phyloP scores from a whole-genome alignment of 2,113 vertebrate species.

The Alligator mississippiensis region DNA sequence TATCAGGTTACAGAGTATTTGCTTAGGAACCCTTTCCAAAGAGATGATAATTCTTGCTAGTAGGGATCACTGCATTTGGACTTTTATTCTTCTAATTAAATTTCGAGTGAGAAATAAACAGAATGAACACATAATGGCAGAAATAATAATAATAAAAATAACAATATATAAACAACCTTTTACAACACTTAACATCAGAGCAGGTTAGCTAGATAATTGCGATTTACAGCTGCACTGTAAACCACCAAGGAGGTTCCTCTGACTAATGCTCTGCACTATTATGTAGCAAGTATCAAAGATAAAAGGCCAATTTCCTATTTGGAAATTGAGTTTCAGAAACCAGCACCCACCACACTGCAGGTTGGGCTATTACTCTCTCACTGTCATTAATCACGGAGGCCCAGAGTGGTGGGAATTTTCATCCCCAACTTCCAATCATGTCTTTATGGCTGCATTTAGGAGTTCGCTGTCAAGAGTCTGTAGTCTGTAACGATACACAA shows the following conservation, averaged over 20 bases:
- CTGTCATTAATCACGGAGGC: rapidly evolving
- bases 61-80: constrained; percentile 19
- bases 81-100: constrained; percentile 64
- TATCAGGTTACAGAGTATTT: constrained; percentile 12
- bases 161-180: constrained; percentile 61
- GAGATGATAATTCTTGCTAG: constrained; percentile 48
- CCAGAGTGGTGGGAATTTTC: rapidly evolving
- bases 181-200: constrained; percentile 64
- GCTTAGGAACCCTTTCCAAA: constrained; percentile 40
- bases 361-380: neutral
- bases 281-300: constrained; percentile 25
- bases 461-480: neutral
- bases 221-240: constrained; percentile 57
- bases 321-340: constrained; percentile 45
- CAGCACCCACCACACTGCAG: constrained; percentile 5
- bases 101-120: constrained; percentile 59
- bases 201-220: constrained; percentile 65
- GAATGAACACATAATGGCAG: constrained; percentile 36
- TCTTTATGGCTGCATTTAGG: neutral
- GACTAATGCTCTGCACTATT: constrained; percentile 52
- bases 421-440: neutral
- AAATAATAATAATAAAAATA: constrained; percentile 33
- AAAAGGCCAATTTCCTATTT: constrained; percentile 55
- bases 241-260: constrained; percentile 44
- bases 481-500: rapidly evolving